Conservation (phyloP, 2,113 vertebrate genomes). For the mouse (Mus musculus) region DNA sequence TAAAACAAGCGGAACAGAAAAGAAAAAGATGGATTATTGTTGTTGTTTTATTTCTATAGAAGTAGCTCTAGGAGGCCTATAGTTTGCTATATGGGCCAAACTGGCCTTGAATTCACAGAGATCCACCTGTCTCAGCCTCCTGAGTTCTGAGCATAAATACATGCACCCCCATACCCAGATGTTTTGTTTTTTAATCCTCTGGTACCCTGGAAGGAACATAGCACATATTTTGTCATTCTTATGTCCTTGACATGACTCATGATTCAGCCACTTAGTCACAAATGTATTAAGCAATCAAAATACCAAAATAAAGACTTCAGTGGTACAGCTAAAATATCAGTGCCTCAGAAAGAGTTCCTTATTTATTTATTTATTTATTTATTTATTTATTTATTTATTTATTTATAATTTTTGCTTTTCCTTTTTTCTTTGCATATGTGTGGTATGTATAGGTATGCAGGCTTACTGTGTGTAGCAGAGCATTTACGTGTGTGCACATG, state of each 20-base stretch:
- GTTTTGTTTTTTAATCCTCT: neutral
- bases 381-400: constrained; percentile 42
- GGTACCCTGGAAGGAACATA: neutral
- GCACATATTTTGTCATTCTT: neutral
- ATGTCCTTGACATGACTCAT: neutral
- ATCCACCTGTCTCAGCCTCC: neutral
- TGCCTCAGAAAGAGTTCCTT: neutral
- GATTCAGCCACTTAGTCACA: neutral
- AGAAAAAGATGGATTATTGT: neutral
- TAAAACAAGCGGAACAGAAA: neutral
- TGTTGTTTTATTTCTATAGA: neutral
- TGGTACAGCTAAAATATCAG: neutral
- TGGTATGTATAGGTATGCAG: neutral
- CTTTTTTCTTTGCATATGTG: neutral
- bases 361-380: constrained; percentile 34
- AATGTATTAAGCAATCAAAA: neutral
- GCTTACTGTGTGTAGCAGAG: too few species aligned
- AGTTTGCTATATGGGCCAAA: neutral
- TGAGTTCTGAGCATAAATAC: neutral
- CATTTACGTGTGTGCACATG: neutral
- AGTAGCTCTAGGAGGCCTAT: neutral
- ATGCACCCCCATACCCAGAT: neutral
- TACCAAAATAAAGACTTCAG: neutral
- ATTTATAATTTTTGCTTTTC: neutral
- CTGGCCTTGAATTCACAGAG: neutral